Evolutionary conservation across 2,797 vertebrate genomes (phyloP).

Genomic region (Eulemur mongoz): DNA sequence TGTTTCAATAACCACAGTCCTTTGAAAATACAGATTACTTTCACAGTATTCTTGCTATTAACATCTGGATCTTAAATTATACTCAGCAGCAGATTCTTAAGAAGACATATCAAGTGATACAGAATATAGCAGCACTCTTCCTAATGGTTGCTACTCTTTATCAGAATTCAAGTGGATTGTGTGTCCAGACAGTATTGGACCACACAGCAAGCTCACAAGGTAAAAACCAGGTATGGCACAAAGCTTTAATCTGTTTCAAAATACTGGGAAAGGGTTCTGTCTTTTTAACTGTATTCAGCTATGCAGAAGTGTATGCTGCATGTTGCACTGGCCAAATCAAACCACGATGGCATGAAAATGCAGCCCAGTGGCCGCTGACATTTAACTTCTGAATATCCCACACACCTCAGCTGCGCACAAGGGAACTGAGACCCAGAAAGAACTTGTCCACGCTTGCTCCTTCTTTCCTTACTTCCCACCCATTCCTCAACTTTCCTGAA

Average conservation of each 20-base stretch:
- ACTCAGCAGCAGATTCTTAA: not conserved
- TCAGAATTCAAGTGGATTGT: not conserved
- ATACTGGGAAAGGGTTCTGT: not conserved
- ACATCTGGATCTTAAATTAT: not conserved
- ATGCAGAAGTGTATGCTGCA: not conserved
- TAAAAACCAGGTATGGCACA: not conserved
- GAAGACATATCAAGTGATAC: not conserved
- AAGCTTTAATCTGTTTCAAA: not conserved
- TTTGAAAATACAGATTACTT: not conserved
- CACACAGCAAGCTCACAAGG: not conserved
- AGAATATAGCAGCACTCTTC: not conserved
- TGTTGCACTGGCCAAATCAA: not conserved
- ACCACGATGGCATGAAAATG: not conserved
- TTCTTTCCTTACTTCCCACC: not conserved
- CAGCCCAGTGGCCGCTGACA: not conserved
- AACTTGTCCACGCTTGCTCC: accelerated
- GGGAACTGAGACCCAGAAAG: not conserved
- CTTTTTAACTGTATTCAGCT: not conserved
- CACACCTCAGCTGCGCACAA: not conserved
- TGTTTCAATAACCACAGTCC: not conserved
- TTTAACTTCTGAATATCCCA: not conserved
- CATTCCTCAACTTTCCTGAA: not conserved
- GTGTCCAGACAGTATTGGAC: not conserved
- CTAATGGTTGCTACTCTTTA: not conserved
- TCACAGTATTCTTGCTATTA: not conserved